Percentiles rank a stretch among this genome's conserved stretches.
phyloP scores from a whole-genome alignment of 1,140 invertebrate genomes.

The Copidosoma floridanum region DNA sequence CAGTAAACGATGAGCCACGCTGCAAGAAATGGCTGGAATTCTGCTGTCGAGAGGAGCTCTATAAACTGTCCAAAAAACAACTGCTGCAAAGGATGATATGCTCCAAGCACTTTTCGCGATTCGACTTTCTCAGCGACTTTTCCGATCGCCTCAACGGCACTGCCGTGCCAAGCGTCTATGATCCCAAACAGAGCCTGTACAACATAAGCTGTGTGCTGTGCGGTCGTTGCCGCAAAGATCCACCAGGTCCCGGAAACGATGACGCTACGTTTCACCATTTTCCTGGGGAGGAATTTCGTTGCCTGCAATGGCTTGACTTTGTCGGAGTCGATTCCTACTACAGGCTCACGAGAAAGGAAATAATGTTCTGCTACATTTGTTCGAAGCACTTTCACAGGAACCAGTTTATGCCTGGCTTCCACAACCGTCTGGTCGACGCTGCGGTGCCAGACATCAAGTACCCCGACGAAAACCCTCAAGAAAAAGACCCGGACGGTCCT shows the following conservation, averaged over 20 bases:
- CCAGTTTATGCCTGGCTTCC: constrained; percentile 47
- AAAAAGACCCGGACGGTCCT: constrained; percentile 21
- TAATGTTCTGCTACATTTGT: constrained; percentile 54
- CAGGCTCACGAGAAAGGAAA: constrained; percentile 52
- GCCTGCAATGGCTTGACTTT: constrained; percentile 53
- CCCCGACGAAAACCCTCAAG: constrained; percentile 32
- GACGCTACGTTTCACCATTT: constrained; percentile 54
- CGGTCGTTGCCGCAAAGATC: constrained; percentile 43
- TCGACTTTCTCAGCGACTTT: constrained; percentile 51
- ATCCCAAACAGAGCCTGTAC: constrained; percentile 53
- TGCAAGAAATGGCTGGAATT: constrained; percentile 54
- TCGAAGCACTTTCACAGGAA: constrained; percentile 51
- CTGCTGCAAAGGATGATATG: constrained; percentile 54
- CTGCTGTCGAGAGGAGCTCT: constrained; percentile 52
- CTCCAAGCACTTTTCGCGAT: constrained; percentile 50
- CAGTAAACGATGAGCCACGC: constrained; percentile 49
- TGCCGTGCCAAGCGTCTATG: constrained; percentile 52
- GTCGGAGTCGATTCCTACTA: constrained; percentile 54
- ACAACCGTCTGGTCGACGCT: constrained; percentile 43
- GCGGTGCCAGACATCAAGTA: constrained; percentile 49
- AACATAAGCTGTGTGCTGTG: constrained; percentile 54
- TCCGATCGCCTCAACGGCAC: constrained; percentile 46
- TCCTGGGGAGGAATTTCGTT: constrained; percentile 54
- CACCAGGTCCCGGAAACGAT: constrained; percentile 40
- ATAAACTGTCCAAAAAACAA: constrained; percentile 52